Percentiles rank a stretch among this genome's conserved stretches.
phyloP scores from a whole-genome alignment of 2,797 vertebrate genomes.

The Dendrocincla fuliginosa region DNA sequence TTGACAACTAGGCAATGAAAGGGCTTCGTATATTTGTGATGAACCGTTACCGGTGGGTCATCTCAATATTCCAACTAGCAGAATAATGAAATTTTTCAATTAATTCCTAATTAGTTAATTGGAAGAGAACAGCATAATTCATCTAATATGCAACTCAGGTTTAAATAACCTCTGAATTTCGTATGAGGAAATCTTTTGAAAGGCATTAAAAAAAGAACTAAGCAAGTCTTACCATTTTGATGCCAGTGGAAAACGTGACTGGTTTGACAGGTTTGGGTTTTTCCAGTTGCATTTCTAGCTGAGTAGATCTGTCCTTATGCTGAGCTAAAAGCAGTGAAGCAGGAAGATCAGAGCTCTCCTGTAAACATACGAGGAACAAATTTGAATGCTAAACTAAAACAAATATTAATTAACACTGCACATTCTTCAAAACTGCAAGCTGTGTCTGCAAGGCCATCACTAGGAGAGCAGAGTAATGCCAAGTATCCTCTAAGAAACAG shows the following conservation, averaged over 20 bases:
- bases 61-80: not conserved
- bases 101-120: not conserved
- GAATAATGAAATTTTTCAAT: not conserved
- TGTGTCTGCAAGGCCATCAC: slow-evolving; percentile 37
- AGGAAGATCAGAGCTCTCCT: slow-evolving; percentile 94
- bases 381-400: slow-evolving; percentile 7
- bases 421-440: slow-evolving; percentile 19
- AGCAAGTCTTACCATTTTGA: slow-evolving; percentile 88
- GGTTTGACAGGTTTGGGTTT: slow-evolving; percentile 91
- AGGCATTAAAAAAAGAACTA: not conserved
- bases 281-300: slow-evolving; percentile 91
- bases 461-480: not conserved
- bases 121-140: not conserved
- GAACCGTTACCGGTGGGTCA: not conserved
- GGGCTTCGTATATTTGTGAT: not conserved
- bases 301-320: slow-evolving; percentile 91
- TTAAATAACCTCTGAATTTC: not conserved
- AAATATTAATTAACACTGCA: slow-evolving; percentile 21
- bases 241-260: slow-evolving; percentile 93
- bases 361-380: slow-evolving; percentile 47
- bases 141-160: not conserved
- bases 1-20: not conserved
- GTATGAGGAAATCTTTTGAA: not conserved
- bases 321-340: slow-evolving; percentile 92
- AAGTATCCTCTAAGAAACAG: slow-evolving; percentile 20